phyloP scores from a whole-genome alignment of 2,888 invertebrate species.

The Agrotis exclamationis region DNA sequence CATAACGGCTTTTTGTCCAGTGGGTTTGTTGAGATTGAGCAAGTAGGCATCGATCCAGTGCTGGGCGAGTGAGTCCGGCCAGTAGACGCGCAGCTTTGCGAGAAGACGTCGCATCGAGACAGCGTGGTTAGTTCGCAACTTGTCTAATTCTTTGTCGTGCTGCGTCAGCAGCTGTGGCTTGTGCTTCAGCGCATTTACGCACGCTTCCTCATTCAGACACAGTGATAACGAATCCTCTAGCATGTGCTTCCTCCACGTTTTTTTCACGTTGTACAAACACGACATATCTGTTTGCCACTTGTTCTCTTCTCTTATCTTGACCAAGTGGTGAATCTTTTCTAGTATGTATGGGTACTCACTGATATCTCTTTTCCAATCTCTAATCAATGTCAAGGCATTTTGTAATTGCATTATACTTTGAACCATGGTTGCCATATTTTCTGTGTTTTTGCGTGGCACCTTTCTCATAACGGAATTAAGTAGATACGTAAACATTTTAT shows the following conservation, averaged over 20 bases:
- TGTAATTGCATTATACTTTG: constrained; percentile 60
- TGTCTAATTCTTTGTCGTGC: constrained; percentile 66
- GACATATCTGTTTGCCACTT: constrained; percentile 67
- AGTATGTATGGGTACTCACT: constrained; percentile 69
- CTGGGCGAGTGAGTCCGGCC: constrained; percentile 73
- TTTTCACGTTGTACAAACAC: constrained; percentile 74
- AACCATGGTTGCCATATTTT: constrained; percentile 63
- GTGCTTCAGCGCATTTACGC: constrained; percentile 82
- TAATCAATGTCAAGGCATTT: constrained; percentile 69
- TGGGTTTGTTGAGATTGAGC: constrained; percentile 66
- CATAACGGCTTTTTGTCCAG: constrained; percentile 71
- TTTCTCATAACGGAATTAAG: constrained; percentile 63
- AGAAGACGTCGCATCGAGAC: constrained; percentile 69
- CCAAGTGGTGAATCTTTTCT: constrained; percentile 71
- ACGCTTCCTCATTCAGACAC: constrained; percentile 70
- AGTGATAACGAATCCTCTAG: no score
- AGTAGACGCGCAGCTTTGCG: constrained; percentile 79
- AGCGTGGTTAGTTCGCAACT: constrained; percentile 69
- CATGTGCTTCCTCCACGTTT: constrained; percentile 76
- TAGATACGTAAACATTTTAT: constrained; percentile 77
- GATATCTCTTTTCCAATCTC: constrained; percentile 80
- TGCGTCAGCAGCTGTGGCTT: constrained; percentile 73
- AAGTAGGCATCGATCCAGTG: constrained; percentile 71
- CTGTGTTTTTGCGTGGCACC: constrained; percentile 68
- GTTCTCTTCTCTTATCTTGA: constrained; percentile 68